A percentile compares a stretch with the other conserved stretches of the same genome.
Conservation (phyloP, 2,888 invertebrate species). For the Ectemnius lituratus region DNA sequence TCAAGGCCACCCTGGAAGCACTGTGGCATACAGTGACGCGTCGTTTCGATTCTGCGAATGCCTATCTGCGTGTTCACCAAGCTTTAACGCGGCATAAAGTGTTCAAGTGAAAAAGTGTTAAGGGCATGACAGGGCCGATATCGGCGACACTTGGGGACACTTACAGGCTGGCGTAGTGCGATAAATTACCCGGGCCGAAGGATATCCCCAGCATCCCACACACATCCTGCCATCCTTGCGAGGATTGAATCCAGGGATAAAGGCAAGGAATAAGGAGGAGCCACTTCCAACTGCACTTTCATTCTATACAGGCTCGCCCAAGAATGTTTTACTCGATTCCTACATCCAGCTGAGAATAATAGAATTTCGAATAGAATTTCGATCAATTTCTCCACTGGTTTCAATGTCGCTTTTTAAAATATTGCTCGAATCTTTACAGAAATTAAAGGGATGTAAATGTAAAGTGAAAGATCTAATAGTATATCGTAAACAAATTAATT, state of each 20-base stretch:
- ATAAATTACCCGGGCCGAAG: conserved; percentile 36
- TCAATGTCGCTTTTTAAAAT: too few species aligned
- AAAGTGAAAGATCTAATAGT: too few species aligned
- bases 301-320: neutral
- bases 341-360: too few species aligned
- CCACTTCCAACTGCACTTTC: conserved; percentile 16
- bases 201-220: conserved; percentile 35
- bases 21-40: neutral
- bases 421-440: too few species aligned
- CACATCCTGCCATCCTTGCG: conserved; percentile 32
- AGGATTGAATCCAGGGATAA: conserved; percentile 35
- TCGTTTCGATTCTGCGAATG: too few species aligned
- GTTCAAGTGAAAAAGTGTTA: neutral
- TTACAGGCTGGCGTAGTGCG: conserved; percentile 13
- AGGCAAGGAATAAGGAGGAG: conserved; percentile 37
- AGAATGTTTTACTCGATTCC: too few species aligned
- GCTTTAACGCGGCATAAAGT: neutral
- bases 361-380: too few species aligned
- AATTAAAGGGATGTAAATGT: too few species aligned
- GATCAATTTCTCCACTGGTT: too few species aligned
- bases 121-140: conserved; percentile 20
- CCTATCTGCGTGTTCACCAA: too few species aligned
- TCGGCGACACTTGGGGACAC: conserved; percentile 27
- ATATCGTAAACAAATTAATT: too few species aligned
- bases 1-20: neutral